Evolutionary conservation across 1,140 invertebrate species (phyloP).

Genomic region (Dolichoris vasculosae): DNA sequence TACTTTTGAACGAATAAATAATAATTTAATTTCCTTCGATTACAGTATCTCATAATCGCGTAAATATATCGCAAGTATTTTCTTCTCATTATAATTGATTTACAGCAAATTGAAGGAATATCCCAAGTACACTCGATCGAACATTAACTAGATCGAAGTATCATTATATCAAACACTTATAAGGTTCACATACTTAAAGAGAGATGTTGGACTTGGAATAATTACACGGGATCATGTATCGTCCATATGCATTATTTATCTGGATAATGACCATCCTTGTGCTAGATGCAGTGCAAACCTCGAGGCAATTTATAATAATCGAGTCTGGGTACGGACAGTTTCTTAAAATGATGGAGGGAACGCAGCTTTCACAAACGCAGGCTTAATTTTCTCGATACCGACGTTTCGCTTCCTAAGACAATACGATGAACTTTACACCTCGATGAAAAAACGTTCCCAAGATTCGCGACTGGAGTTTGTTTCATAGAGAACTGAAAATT

Average conservation of each 20-base stretch:
- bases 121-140: not conserved
- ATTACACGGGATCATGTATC: not conserved
- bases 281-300: not conserved
- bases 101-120: not conserved
- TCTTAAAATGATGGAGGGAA: not conserved
- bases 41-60: no score
- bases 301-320: slow-evolving; percentile 32
- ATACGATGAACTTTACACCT: not conserved
- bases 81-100: not conserved
- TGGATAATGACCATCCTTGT: slow-evolving; percentile 37
- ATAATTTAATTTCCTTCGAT: no score
- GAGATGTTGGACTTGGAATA: not conserved
- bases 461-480: not conserved
- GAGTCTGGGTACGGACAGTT: not conserved
- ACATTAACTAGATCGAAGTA: not conserved
- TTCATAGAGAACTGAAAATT: not conserved
- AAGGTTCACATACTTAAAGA: not conserved
- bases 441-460: no score
- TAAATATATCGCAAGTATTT: not conserved
- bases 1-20: no score
- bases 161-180: not conserved
- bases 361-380: not conserved
- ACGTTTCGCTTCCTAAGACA: not conserved
- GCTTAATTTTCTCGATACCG: not conserved
- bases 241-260: slow-evolving; percentile 14